Percentiles rank a stretch among this genome's conserved stretches.
phyloP scores from a whole-genome alignment of 2,797 vertebrate genomes.

The Pseudochromis fuscus region DNA sequence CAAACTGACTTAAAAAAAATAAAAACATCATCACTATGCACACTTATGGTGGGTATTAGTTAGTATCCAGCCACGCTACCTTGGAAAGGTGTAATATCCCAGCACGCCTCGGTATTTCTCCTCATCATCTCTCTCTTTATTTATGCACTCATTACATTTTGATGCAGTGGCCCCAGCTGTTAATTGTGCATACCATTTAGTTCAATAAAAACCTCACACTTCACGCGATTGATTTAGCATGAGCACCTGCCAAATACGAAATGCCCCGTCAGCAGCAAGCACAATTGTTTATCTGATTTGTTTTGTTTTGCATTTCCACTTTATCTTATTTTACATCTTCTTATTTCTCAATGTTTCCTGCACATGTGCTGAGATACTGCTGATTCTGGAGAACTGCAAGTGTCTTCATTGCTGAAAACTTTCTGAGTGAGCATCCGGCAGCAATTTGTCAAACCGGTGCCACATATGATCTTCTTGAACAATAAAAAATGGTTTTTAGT shows the following conservation, averaged over 20 bases:
- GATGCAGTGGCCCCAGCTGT: slow-evolving; percentile 79
- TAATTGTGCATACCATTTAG: slow-evolving; percentile 70
- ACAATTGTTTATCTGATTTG: slow-evolving; percentile 46
- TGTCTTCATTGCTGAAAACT: slow-evolving; percentile 10
- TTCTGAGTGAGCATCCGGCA: slow-evolving; percentile 12
- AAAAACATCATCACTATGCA: background rate
- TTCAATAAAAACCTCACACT: slow-evolving; percentile 66
- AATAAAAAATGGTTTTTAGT: no score
- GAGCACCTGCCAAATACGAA: slow-evolving; percentile 65
- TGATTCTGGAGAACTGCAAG: slow-evolving; percentile 20
- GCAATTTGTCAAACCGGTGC: slow-evolving; percentile 15
- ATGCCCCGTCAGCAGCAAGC: slow-evolving; percentile 54
- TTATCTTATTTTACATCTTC: slow-evolving; percentile 28
- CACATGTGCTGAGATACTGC: slow-evolving; percentile 19
- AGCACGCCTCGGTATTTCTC: slow-evolving; percentile 59
- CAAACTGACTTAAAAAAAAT: no score
- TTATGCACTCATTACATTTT: slow-evolving; percentile 74
- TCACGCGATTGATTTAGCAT: slow-evolving; percentile 57
- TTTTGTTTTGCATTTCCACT: slow-evolving; percentile 44
- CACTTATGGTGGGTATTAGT: slow-evolving; percentile 25
- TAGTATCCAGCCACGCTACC: slow-evolving; percentile 41
- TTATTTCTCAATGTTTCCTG: slow-evolving; percentile 28
- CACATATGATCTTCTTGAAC: slow-evolving; percentile 1
- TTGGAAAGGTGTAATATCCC: slow-evolving; percentile 50
- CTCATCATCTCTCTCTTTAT: slow-evolving; percentile 71